Evolutionary conservation across 2,113 vertebrate genomes (phyloP).

Genomic region (Patagioenas fasciata): DNA sequence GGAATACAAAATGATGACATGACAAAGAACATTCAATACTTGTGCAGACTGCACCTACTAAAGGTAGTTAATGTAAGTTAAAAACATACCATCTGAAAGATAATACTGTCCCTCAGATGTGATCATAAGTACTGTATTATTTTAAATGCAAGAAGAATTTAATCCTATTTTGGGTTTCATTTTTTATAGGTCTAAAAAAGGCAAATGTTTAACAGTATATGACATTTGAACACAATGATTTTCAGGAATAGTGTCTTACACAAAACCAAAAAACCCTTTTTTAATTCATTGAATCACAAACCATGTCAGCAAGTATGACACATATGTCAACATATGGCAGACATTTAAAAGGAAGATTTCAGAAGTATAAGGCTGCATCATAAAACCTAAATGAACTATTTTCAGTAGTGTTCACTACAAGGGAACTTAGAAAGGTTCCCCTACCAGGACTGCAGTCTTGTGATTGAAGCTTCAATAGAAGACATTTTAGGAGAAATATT

Average conservation of each 20-base stretch:
- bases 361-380: not conserved
- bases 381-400: not conserved
- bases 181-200: not conserved
- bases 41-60: not conserved
- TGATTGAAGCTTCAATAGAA: not conserved
- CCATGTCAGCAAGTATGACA: not conserved
- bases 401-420: not conserved
- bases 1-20: not conserved
- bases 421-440: not conserved
- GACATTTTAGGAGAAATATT: not conserved
- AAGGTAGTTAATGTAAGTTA: not conserved
- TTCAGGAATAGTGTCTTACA: not conserved
- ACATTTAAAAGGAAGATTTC: not conserved
- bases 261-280: accelerated
- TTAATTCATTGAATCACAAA: not conserved
- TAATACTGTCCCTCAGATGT: not conserved
- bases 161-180: not conserved
- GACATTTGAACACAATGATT: not conserved
- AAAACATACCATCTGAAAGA: not conserved
- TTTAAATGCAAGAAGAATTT: not conserved
- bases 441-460: not conserved
- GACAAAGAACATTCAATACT: not conserved
- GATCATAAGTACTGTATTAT: not conserved
- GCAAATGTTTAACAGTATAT: not conserved
- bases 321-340: not conserved